Base-by-base conservation (phyloP, 2,888 invertebrate species). In the Acheta domesticus region DNA sequence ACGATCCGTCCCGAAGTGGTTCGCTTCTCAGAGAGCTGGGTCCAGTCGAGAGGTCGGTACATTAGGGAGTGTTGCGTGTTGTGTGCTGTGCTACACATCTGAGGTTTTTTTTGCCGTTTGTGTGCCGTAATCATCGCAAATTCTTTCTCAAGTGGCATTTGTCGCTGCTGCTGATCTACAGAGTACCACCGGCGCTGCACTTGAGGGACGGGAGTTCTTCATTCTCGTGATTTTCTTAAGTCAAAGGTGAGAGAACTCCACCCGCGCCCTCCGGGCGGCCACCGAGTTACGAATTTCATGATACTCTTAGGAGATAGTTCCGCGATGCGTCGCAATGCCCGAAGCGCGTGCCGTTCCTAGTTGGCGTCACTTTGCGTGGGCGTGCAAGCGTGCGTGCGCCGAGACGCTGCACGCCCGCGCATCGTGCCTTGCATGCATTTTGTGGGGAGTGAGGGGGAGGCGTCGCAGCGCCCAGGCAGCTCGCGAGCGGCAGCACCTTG, bases 1-100 rank as follows among this genome's bases (percentile, higher is more conserved):
- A 62, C 62, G n/a, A 16, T n/a, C 62, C 62, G 62, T 62, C 62
- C 62, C 62, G 62, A 62, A n/a, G 62, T 62, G n/a, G 62, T 62
- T 62, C 62, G 62, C 62, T 12, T 62, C 62, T 62, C n/a, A 16
- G 62, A 62, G 62, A 19, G 14, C 4, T 11, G 62, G 62, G 62
- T 62, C 62, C 62, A 62, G 62, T 62, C n/a, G 62, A 62, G 62
- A 62, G 62, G n/a, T 62, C 62, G 62, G 62, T 62, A 4, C 62
- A n/a, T 1, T 19, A 62, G 62, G 62, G 62, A 62, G 62, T n/a
- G 62, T 19, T 19, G 62, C 4, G 62, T 62, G 62, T 62, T 4
- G 16, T 12, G 62, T 62, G 62, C n/a, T 14, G 14, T 62, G 62
- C n/a, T 36, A 36, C 62, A 62, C 62, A 62, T 62, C 62, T n/a